These are phyloP conservation scores for Eurytoma californica DNA, from an alignment of 2,888 invertebrate genomes.

Conservation along the genomic window DNA sequence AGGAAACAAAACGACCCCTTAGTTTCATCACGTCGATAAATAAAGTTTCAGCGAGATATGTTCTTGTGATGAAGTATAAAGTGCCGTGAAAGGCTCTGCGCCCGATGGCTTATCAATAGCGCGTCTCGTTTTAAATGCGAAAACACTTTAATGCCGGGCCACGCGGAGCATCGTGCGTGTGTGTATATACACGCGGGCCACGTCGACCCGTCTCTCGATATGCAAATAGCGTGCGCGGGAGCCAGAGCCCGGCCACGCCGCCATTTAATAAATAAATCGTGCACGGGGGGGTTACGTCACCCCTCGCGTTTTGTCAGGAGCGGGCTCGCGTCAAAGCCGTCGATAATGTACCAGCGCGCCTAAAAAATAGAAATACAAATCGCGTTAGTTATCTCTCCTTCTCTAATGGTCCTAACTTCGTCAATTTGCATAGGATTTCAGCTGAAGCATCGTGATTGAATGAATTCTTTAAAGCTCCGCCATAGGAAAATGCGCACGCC, in stretches of 20 bases:
- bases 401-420: slow-evolving; percentile 68
- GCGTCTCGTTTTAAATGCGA: slow-evolving; percentile 34
- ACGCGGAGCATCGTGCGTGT: neutral
- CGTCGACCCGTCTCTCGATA: slow-evolving; percentile 23
- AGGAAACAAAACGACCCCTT: slow-evolving; percentile 12
- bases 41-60: slow-evolving; percentile 16
- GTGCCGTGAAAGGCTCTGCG: slow-evolving; percentile 13
- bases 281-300: slow-evolving; percentile 56
- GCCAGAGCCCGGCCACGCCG: neutral
- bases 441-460: slow-evolving; percentile 12
- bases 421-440: slow-evolving; percentile 72
- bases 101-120: slow-evolving; percentile 40
- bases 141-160: slow-evolving; percentile 36
- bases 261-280: slow-evolving; percentile 65
- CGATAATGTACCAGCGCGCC: slow-evolving; percentile 62
- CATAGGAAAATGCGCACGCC: neutral
- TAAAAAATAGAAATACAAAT: slow-evolving; percentile 62
- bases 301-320: slow-evolving; percentile 45
- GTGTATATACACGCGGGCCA: neutral
- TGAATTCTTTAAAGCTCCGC: neutral
- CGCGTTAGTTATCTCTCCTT: slow-evolving; percentile 61
- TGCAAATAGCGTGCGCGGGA: slow-evolving; percentile 43
- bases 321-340: slow-evolving; percentile 67
- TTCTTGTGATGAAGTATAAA: slow-evolving; percentile 35
- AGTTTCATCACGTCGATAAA: slow-evolving; percentile 25